phyloP scores from a whole-genome alignment of 2,797 vertebrate genomes.

The Hydrophis major region DNA sequence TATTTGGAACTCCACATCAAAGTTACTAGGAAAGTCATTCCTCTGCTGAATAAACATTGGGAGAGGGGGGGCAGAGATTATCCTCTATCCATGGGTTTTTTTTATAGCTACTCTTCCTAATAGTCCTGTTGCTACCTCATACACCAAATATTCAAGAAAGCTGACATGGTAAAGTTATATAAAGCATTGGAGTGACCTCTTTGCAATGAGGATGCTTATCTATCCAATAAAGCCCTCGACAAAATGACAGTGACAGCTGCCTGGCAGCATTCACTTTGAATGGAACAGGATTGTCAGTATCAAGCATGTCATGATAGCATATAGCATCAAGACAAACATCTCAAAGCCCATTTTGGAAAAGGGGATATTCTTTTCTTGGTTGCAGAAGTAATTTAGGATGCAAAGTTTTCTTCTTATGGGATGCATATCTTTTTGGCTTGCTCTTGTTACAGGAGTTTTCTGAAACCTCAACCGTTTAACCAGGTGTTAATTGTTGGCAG shows the following conservation, averaged over 20 bases:
- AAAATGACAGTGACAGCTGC: slow-evolving; percentile 92
- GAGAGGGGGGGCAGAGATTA: neutral
- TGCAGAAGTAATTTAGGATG: slow-evolving; percentile 10
- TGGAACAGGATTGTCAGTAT: slow-evolving; percentile 66
- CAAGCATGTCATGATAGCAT: slow-evolving; percentile 69
- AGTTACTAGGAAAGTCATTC: neutral
- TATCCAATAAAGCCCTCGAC: slow-evolving; percentile 75
- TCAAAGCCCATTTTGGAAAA: slow-evolving; percentile 34
- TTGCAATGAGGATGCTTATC: slow-evolving; percentile 65
- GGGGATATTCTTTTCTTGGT: slow-evolving; percentile 41
- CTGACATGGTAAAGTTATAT: slow-evolving; percentile 68
- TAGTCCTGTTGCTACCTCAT: slow-evolving; percentile 57
- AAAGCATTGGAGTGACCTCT: slow-evolving; percentile 66
- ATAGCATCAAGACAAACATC: slow-evolving; percentile 59
- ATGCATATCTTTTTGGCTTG: slow-evolving; percentile 51
- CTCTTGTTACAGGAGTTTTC: slow-evolving; percentile 21
- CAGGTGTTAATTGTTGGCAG: slow-evolving; percentile 21
- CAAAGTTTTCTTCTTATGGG: slow-evolving; percentile 51
- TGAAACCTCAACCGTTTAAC: slow-evolving; percentile 7
- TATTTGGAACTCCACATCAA: neutral
- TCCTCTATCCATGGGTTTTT: neutral
- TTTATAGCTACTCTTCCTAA: slow-evolving; percentile 52
- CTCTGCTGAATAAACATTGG: slow-evolving; percentile 33
- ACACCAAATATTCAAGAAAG: slow-evolving; percentile 64
- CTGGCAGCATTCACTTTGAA: slow-evolving; percentile 75